Conservation (phyloP, 2,888 invertebrate genomes). For the Drosophila gaucha region DNA sequence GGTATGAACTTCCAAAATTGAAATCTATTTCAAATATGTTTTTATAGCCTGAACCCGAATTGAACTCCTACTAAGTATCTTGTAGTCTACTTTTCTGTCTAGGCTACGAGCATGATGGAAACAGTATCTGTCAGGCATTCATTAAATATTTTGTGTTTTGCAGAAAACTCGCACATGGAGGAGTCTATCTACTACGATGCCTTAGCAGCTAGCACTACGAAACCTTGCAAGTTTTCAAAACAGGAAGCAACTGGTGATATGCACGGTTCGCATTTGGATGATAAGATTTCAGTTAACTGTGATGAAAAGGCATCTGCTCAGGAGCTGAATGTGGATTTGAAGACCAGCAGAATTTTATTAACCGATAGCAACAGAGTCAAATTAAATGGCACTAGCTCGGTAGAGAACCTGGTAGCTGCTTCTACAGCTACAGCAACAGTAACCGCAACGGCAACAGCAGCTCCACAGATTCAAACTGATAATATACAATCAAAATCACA, state of each 20-base stretch:
- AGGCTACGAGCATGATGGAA: neutral
- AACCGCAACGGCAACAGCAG: too few species aligned
- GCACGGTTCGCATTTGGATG: slow-evolving; percentile 17
- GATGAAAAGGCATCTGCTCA: slow-evolving; percentile 37
- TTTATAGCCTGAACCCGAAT: neutral
- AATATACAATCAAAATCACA: slow-evolving; percentile 1
- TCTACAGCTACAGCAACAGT: slow-evolving; percentile 4
- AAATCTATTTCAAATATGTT: neutral
- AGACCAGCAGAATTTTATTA: too few species aligned
- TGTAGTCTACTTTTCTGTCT: neutral
- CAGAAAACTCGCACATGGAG: slow-evolving; percentile 88
- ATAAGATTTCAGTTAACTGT: slow-evolving; percentile 44
- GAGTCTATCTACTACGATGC: slow-evolving; percentile 94
- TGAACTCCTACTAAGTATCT: neutral
- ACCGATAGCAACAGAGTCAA: slow-evolving; percentile 11
- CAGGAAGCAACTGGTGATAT: slow-evolving; percentile 22
- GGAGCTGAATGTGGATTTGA: too few species aligned
- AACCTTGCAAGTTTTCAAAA: slow-evolving; percentile 4
- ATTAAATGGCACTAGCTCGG: slow-evolving; percentile 29
- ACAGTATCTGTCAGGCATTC: too few species aligned
- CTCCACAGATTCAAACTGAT: slow-evolving; percentile 1
- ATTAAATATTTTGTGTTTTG: neutral
- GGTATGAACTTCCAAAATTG: slow-evolving; percentile 43
- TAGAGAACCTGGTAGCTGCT: neutral
- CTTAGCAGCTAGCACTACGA: slow-evolving; percentile 87